phyloP scores from a whole-genome alignment of 2,888 invertebrate species.

The Erannis defoliaria region DNA sequence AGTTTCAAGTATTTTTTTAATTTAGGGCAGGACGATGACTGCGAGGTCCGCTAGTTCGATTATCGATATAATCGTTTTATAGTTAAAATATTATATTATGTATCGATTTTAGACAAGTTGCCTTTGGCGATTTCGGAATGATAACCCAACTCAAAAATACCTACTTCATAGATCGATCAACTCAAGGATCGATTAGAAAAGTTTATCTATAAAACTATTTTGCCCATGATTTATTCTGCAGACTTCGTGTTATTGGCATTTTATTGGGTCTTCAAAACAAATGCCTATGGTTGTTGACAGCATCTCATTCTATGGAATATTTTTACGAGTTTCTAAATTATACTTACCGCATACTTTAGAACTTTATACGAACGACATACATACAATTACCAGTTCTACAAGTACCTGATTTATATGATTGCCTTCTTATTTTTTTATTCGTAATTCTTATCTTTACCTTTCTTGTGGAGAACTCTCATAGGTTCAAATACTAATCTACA shows the following conservation, averaged over 20 bases:
- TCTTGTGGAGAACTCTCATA: no score
- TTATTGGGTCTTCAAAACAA: conserved; percentile 9
- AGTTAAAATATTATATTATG: no score
- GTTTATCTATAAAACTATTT: conserved; percentile 54
- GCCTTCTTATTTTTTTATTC: neutral
- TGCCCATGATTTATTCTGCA: conserved; percentile 41
- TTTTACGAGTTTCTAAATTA: conserved; percentile 5
- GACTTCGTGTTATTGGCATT: conserved; percentile 26
- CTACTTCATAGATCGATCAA: neutral
- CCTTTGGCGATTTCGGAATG: neutral
- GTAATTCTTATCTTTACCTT: no score
- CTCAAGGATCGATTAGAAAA: conserved; percentile 52
- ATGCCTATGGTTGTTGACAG: conserved; percentile 9
- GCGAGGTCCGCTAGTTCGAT: no score
- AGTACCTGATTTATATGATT: no score
- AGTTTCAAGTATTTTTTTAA: no score
- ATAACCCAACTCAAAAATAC: neutral
- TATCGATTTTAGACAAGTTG: no score
- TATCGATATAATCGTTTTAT: no score
- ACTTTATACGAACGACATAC: neutral
- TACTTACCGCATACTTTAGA: neutral
- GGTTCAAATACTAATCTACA: no score
- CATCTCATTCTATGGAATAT: neutral
- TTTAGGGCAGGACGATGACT: no score
- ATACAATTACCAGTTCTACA: neutral